Percentiles rank a stretch among this genome's conserved stretches.
These are phyloP conservation scores for Botia kubotai DNA, from an alignment of 2,797 vertebrate species.

Conservation along the genomic window DNA sequence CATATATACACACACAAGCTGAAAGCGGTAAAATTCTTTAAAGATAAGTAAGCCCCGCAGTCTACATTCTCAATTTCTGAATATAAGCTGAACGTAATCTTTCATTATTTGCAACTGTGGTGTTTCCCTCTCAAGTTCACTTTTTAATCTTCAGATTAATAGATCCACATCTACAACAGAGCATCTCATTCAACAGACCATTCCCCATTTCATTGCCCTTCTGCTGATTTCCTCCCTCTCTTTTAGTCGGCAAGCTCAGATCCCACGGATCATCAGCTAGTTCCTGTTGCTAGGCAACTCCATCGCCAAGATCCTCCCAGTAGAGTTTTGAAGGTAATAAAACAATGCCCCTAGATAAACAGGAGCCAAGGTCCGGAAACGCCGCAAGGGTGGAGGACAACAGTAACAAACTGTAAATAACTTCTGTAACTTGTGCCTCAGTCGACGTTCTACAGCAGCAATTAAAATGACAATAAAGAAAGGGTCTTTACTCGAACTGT, in stretches of 20 bases:
- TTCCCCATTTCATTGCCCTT: not conserved
- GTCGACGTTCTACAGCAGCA: slow-evolving; percentile 37
- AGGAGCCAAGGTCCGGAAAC: slow-evolving; percentile 68
- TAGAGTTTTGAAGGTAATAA: slow-evolving; percentile 83
- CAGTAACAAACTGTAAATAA: slow-evolving; percentile 64
- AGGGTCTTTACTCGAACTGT: not conserved
- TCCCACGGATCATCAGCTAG: slow-evolving; percentile 73
- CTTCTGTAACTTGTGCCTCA: slow-evolving; percentile 47
- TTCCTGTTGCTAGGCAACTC: slow-evolving; percentile 84
- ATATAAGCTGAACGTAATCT: not conserved
- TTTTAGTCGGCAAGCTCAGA: slow-evolving; percentile 64
- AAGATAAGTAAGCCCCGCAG: too few relatives aligned
- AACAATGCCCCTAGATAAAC: slow-evolving; percentile 85
- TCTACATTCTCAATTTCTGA: not conserved
- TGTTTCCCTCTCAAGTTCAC: not conserved
- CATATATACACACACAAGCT: not conserved
- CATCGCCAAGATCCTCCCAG: slow-evolving; percentile 78
- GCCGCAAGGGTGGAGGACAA: slow-evolving; percentile 58
- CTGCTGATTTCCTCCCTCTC: slow-evolving; percentile 21
- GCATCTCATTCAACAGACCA: not conserved
- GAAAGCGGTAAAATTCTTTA: not conserved
- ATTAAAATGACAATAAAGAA: slow-evolving; percentile 27
- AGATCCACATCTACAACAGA: not conserved
- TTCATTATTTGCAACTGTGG: not conserved
- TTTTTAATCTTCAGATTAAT: slow-evolving; percentile 9